phyloP scores from a whole-genome alignment of 1,140 invertebrate species.

The Notospermus geniculatus region DNA sequence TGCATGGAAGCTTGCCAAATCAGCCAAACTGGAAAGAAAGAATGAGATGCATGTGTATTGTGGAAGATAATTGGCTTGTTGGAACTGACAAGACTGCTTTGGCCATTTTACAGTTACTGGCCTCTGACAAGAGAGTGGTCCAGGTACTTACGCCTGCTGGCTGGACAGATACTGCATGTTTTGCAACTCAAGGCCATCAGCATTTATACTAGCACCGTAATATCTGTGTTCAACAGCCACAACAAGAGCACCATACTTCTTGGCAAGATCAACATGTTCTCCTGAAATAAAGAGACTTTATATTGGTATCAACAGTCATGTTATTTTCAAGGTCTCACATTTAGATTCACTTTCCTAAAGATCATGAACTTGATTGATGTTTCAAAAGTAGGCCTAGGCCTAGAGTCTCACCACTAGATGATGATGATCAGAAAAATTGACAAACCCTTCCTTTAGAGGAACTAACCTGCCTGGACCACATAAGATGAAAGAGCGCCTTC shows the following conservation, averaged over 20 bases:
- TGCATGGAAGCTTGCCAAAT: constrained; percentile 76
- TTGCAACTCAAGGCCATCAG: constrained; percentile 70
- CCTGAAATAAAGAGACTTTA: constrained; percentile 24
- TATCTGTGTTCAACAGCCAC: constrained; percentile 34
- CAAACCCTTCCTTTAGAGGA: constrained; percentile 3
- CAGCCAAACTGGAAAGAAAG: constrained; percentile 64
- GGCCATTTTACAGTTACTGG: no score
- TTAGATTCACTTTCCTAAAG: no score
- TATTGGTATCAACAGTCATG: no score
- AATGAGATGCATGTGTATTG: no score
- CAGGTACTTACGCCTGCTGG: constrained; percentile 67
- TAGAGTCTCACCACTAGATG: background rate
- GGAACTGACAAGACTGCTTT: no score
- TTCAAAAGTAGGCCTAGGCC: no score
- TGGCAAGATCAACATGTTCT: constrained; percentile 29
- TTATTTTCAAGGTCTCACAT: no score
- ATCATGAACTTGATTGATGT: no score
- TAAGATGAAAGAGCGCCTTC: constrained; percentile 37
- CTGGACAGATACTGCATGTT: constrained; percentile 77
- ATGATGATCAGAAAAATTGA: background rate
- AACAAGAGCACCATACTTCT: constrained; percentile 22
- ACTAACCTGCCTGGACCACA: constrained; percentile 25
- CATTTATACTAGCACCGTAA: constrained; percentile 38
- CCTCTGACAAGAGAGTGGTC: background rate
- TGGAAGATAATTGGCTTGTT: no score